Base-by-base conservation (phyloP, 2,888 invertebrate species). In the Sepioteuthis lessoniana region DNA sequence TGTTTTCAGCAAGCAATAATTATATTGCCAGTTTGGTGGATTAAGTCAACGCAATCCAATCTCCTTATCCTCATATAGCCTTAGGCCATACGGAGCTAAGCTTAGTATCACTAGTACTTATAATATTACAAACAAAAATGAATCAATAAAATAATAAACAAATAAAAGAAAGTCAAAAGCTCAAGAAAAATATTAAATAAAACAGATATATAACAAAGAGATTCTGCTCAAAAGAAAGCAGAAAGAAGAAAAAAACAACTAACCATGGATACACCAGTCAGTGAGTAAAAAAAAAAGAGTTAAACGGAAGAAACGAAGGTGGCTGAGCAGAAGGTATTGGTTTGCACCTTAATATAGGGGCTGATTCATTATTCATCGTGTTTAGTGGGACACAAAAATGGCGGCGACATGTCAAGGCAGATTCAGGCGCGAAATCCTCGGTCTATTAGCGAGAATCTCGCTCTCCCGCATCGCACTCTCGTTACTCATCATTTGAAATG, bases 401-500 rank as follows among this genome's bases (percentile, higher is more conserved):
- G 19, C 76, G 76, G n/a, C n/a, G 76, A 76, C 76, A 76, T 76
- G 76, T n/a, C 76, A 76, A 76, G 13, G 76, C 76, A 76, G 76
- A 76, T 76, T 76, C 35, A 13, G n/a, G 76, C 76, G 76, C n/a
- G 76, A 76, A 35, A 76, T 76, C 76, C 76, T 35, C 76, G 76
- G 76, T n/a, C n/a, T 76, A 76, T 76, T n/a, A 76, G 76, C 76
- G n/a, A 35, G 76, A 76, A 35, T 76, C n/a, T 76, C 76, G 76
- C 76, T 76, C 76, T 76, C 76, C 76, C 76, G 76, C 76, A 35
- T 76, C 76, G 76, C 16, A 35, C 76, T n/a, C 76, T 76, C 76
- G 76, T 76, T 76, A 76, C 76, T 76, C 76, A 76, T 76, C 76
- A 76, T 76, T 76, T 76, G 76, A 76, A 76, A 76, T 35, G 76